Conservation (phyloP, 2,888 invertebrate species). For the Drosophila subsilvestris region DNA sequence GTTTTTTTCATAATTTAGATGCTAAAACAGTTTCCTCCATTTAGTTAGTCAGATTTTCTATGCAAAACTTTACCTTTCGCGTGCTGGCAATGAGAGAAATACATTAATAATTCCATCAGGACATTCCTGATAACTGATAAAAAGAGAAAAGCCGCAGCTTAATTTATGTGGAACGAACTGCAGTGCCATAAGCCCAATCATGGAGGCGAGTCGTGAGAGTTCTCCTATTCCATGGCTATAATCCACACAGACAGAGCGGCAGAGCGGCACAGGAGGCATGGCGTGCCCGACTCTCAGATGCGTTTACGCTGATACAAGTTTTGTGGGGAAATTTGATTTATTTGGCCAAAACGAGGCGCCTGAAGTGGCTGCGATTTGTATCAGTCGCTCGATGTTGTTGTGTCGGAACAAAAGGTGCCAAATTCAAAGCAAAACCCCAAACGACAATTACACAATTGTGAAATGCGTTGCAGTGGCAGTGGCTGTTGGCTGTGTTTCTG, state of each 20-base stretch:
- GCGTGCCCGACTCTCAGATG: constrained; percentile 31
- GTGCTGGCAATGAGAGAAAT: constrained; percentile 1
- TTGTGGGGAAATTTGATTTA: constrained; percentile 45
- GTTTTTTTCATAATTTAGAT: constrained; percentile 4
- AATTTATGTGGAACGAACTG: constrained; percentile 38
- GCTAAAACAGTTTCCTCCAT: constrained; percentile 28
- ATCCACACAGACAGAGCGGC: constrained; percentile 23
- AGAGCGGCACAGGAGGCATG: constrained; percentile 6
- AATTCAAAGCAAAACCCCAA: constrained; percentile 39
- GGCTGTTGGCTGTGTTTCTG: constrained; percentile 25
- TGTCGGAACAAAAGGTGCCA: constrained; percentile 40
- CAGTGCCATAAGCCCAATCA: background rate
- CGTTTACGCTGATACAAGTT: constrained; percentile 32
- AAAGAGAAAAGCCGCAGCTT: constrained; percentile 24
- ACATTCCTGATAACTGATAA: constrained; percentile 30
- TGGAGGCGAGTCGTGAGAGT: background rate
- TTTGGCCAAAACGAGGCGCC: constrained; percentile 20
- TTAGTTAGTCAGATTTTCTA: constrained; percentile 11
- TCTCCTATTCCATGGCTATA: constrained; percentile 10
- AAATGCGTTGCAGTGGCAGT: constrained; percentile 57
- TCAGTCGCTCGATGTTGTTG: constrained; percentile 10
- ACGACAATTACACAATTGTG: constrained; percentile 73
- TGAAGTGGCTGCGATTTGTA: constrained; percentile 22
- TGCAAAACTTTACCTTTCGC: background rate
- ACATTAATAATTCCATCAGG: constrained; percentile 37